Evolutionary conservation across 2,113 vertebrate species (phyloP).

Genomic region (Zingel zingel): DNA sequence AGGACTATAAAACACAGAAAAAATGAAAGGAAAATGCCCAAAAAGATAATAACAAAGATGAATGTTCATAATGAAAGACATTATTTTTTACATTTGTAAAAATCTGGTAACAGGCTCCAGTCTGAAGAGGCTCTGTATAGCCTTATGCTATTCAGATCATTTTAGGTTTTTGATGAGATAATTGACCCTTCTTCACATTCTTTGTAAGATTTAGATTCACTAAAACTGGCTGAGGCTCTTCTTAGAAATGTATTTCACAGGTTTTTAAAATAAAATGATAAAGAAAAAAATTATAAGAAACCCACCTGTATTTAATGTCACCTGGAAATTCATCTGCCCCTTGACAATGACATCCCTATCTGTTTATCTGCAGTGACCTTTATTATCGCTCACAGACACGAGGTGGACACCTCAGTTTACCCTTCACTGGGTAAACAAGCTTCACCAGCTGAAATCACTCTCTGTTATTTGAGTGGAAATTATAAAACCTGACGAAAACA

Average conservation of each 20-base stretch:
- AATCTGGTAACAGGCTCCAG: not conserved
- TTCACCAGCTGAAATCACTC: slow-evolving; percentile 46
- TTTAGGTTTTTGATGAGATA: not conserved
- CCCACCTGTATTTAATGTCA: not conserved
- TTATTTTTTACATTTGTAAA: not conserved
- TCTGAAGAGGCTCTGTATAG: not conserved
- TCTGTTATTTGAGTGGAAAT: slow-evolving; percentile 56
- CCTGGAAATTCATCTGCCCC: slow-evolving; percentile 23
- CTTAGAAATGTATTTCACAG: not conserved
- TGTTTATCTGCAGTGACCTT: slow-evolving; percentile 54
- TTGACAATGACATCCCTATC: slow-evolving; percentile 14
- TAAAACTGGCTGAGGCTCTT: not conserved
- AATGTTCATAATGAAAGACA: not conserved
- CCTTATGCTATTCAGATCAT: not conserved
- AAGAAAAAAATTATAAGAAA: slow-evolving; percentile 8
- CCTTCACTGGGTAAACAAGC: slow-evolving; percentile 34
- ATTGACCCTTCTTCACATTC: not conserved
- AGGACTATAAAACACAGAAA: not conserved
- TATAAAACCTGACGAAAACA: slow-evolving; percentile 39
- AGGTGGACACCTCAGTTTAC: slow-evolving; percentile 38
- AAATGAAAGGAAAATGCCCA: not conserved
- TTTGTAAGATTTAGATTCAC: not conserved
- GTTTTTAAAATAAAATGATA: slow-evolving; percentile 15
- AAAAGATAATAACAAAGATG: not conserved
- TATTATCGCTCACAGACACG: slow-evolving; percentile 37